Conservation (phyloP, 2,888 invertebrate genomes). For the Auanema sp. region DNA sequence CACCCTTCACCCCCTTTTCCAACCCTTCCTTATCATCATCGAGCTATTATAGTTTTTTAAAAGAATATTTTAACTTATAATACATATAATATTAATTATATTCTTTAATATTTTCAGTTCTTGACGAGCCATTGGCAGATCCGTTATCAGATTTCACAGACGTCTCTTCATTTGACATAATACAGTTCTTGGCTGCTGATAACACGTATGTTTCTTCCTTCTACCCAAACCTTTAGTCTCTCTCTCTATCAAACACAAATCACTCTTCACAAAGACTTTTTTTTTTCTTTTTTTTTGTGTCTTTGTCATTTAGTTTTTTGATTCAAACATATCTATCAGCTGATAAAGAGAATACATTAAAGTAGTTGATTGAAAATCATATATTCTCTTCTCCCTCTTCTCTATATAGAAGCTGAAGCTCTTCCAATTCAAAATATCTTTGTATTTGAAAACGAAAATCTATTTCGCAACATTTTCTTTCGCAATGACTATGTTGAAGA, state of each 20-base stretch:
- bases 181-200: slow-evolving; percentile 56
- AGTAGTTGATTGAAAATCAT: too few relatives aligned
- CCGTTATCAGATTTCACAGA: slow-evolving; percentile 53
- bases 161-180: slow-evolving; percentile 60
- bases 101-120: slow-evolving; percentile 25
- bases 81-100: background rate
- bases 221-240: background rate
- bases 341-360: too few relatives aligned
- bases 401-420: too few relatives aligned
- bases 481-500: too few relatives aligned
- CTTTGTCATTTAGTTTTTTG: slow-evolving; percentile 2
- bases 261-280: slow-evolving; percentile 4
- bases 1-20: too few relatives aligned
- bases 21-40: too few relatives aligned
- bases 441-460: too few relatives aligned
- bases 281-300: slow-evolving; percentile 4
- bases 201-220: slow-evolving; percentile 47
- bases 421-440: too few relatives aligned
- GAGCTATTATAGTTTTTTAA: too few relatives aligned
- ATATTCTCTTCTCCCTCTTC: too few relatives aligned
- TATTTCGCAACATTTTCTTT: too few relatives aligned
- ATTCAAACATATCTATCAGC: background rate
- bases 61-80: too few relatives aligned
- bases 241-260: background rate
- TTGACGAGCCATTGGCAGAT: slow-evolving; percentile 58